phyloP scores from a whole-genome alignment of 2,113 vertebrate genomes.

The Catharus minimus region DNA sequence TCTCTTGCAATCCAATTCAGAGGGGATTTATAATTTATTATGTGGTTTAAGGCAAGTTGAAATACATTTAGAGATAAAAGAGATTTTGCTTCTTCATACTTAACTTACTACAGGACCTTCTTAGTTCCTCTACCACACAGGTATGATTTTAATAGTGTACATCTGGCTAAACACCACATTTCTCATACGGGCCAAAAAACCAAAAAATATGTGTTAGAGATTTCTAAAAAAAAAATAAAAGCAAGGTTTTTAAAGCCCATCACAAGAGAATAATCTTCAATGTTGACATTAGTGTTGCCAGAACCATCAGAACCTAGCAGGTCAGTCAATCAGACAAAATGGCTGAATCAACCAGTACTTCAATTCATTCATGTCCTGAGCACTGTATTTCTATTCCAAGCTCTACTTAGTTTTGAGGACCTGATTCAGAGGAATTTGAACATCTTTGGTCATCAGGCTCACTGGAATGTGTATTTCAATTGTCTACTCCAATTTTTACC shows the following conservation, averaged over 20 bases:
- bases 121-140: neutral
- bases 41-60: neutral
- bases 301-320: neutral
- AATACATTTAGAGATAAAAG: neutral
- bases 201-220: neutral
- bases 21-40: neutral
- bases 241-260: neutral
- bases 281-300: neutral
- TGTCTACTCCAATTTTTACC: neutral
- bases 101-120: neutral
- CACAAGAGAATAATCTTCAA: neutral
- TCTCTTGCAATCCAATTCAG: neutral
- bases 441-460: neutral
- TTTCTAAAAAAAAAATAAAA: neutral
- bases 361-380: neutral
- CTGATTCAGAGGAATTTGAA: neutral
- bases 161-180: neutral
- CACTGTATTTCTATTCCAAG: neutral
- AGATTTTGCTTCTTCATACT: neutral
- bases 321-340: neutral
- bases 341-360: neutral
- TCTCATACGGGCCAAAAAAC: neutral
- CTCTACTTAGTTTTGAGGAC: neutral
- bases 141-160: neutral
- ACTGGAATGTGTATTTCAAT: neutral